A percentile compares a stretch with the other conserved stretches of the same genome.
Conservation (phyloP, 2,888 invertebrate species). For the Tinea pellionella region DNA sequence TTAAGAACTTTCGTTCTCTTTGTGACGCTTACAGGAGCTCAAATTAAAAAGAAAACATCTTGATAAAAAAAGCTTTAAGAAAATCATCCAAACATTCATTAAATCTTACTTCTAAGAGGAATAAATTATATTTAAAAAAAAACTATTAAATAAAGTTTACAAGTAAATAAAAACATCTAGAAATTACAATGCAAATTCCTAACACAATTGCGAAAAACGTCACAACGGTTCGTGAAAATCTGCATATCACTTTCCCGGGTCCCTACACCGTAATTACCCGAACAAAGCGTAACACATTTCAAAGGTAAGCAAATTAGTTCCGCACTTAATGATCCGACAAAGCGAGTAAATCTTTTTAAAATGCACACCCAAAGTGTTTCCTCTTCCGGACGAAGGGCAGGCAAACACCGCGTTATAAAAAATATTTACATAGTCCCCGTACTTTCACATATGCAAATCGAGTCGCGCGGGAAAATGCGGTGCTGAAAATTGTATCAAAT, state of each 20-base stretch:
- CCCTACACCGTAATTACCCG: conserved; percentile 54
- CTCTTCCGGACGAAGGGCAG: conserved; percentile 45
- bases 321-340: conserved; percentile 69
- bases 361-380: conserved; percentile 57
- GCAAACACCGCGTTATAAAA: conserved; percentile 53
- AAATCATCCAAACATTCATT: no score
- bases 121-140: no score
- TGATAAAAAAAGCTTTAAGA: no score
- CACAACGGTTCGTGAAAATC: conserved; percentile 31
- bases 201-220: conserved; percentile 7
- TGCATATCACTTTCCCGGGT: conserved; percentile 52
- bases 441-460: conserved; percentile 61
- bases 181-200: conserved; percentile 6
- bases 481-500: conserved; percentile 65
- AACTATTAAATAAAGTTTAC: no score
- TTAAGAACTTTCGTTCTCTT: conserved; percentile 43
- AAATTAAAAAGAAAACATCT: no score
- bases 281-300: conserved; percentile 65
- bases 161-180: background rate
- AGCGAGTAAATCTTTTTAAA: conserved; percentile 69
- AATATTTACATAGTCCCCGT: conserved; percentile 62
- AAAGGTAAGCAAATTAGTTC: conserved; percentile 70
- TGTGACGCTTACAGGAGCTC: conserved; percentile 21
- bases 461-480: conserved; percentile 49
- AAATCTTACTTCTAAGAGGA: no score